phyloP scores from a whole-genome alignment of 2,113 vertebrate species.

The Elgaria multicarinata region DNA sequence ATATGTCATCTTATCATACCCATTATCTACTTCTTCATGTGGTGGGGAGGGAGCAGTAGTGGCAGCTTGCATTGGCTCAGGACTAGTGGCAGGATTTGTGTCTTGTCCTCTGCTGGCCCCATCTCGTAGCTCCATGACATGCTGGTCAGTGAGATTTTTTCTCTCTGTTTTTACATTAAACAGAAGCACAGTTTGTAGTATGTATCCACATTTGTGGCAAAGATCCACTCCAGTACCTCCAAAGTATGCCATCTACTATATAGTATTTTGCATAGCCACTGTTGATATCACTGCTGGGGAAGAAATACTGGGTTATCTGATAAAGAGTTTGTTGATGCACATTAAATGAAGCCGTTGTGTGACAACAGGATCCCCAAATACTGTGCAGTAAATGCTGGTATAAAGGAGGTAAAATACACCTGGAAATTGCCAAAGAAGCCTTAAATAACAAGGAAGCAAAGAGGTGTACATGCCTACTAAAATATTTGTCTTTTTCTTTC shows the following conservation, averaged over 20 bases:
- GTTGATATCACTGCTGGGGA: neutral
- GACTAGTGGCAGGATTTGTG: neutral
- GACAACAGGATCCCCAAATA: neutral
- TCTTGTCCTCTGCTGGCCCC: neutral
- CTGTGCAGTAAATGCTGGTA: neutral
- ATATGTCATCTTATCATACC: neutral
- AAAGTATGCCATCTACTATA: neutral
- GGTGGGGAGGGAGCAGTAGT: neutral
- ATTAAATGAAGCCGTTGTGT: neutral
- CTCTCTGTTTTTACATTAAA: neutral
- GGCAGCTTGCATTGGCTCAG: neutral
- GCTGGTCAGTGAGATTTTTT: neutral
- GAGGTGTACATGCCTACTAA: neutral
- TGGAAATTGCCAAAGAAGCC: neutral
- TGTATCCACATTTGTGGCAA: neutral
- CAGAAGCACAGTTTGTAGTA: neutral
- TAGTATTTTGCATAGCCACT: neutral
- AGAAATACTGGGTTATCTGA: neutral
- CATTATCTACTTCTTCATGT: neutral
- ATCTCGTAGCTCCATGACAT: too few species aligned
- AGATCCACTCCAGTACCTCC: neutral
- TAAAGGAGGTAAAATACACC: neutral
- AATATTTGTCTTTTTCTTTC: conserved; percentile 42
- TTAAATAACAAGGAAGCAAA: neutral
- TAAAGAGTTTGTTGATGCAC: neutral